Conservation (phyloP, 2,113 vertebrate species). For the Bubo scandiacus region DNA sequence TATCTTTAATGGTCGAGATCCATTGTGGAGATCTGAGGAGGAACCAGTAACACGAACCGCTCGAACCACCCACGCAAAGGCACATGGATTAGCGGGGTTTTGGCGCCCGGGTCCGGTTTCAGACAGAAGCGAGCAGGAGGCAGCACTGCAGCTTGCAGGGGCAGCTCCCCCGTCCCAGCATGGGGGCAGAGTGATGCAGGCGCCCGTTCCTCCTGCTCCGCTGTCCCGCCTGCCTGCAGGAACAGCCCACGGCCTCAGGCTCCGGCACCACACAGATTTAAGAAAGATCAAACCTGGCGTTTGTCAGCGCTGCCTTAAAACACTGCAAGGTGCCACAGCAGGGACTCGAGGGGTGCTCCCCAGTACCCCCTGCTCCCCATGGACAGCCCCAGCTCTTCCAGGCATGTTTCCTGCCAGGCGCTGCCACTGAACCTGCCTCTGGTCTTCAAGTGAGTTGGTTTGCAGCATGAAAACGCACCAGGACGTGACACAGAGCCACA, state of each 20-base stretch:
- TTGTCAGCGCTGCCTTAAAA: background rate
- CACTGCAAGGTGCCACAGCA: background rate
- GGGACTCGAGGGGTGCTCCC: background rate
- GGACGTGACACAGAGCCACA: background rate
- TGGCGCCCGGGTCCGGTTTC: background rate
- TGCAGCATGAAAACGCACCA: background rate
- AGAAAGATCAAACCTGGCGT: background rate
- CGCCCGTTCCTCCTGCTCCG: background rate
- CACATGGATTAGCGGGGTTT: background rate
- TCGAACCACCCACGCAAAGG: background rate
- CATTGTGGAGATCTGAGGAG: background rate
- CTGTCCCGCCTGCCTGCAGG: fast-evolving
- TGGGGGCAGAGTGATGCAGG: background rate
- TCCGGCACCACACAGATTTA: background rate
- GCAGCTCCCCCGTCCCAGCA: background rate
- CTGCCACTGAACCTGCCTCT: background rate
- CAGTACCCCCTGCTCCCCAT: background rate
- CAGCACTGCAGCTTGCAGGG: background rate
- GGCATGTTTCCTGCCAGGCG: background rate
- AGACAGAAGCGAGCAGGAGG: background rate
- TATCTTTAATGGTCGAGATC: slow-evolving; percentile 19
- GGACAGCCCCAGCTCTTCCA: background rate
- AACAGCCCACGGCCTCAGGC: background rate
- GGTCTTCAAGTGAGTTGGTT: background rate
- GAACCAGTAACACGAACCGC: background rate